phyloP scores from a whole-genome alignment of 2,113 vertebrate genomes.

The Pteruthius melanotis region DNA sequence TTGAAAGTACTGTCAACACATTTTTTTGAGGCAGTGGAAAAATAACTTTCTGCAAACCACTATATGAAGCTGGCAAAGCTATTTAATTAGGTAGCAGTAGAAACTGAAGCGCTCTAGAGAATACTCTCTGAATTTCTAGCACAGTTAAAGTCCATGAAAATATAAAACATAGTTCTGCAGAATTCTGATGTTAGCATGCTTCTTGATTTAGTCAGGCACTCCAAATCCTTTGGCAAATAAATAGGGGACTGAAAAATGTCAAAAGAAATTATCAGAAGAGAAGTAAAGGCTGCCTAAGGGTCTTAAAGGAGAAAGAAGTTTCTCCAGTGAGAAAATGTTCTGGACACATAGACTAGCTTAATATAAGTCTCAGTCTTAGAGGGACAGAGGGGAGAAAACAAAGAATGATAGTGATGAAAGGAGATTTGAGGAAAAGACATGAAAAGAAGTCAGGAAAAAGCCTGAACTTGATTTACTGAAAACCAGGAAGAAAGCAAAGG shows the following conservation, averaged over 20 bases:
- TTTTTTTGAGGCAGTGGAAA: not conserved
- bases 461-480: not conserved
- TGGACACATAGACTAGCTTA: not conserved
- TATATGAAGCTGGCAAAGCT: not conserved
- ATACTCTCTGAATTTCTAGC: not conserved
- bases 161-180: not conserved
- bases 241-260: not conserved
- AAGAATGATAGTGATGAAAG: not conserved
- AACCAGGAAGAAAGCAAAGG: not conserved
- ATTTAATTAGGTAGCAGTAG: not conserved
- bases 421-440: not conserved
- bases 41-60: not conserved
- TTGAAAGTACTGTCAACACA: not conserved
- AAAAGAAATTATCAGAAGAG: not conserved
- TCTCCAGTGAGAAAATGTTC: not conserved
- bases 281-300: not conserved
- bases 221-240: not conserved
- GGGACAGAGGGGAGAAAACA: not conserved
- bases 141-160: not conserved
- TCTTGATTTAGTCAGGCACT: not conserved
- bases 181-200: not conserved
- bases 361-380: not conserved
- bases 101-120: not conserved
- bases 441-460: not conserved
- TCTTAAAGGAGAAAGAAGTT: not conserved